Base-by-base conservation (phyloP, 2,888 invertebrate genomes). In the Orchestes rusci region DNA sequence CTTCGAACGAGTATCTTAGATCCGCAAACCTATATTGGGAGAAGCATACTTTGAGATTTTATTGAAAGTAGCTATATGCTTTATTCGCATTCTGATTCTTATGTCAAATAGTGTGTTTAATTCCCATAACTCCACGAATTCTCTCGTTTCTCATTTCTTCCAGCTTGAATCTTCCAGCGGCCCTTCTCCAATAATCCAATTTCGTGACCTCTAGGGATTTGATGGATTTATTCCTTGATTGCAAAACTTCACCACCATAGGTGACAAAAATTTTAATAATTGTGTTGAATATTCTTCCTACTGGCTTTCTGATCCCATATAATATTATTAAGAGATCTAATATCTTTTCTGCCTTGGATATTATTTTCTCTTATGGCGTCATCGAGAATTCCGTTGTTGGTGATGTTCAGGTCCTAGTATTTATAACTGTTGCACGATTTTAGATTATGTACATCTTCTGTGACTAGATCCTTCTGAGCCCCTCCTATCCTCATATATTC, bases 341-440 rank as follows among this genome's bases (percentile, higher is more conserved):
- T 16, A 35, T 15, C 35, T 35, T 35, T 35, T n/a, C 20, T 38
- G 10, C 20, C 30, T 12, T 31, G 38, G 3, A 38, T 16, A 38
- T 38, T 38, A 28, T n/a, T 38, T n/a, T 38, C 38, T 28, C 29
- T 38, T 4, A 38, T 38, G 5, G 38, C 38, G 10, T 38, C 38
- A 15, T 38, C 38, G 8, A 38, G 38, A 38, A 29, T 38, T 28
- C 38, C 38, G 23, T 38, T 16, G 4, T 31, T 33, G 3, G 38
- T 23, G 10, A 38, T 38, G 29, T 38, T 38, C n/a, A 38, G 5
- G 8, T 16, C 38, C 13, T 16, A 12, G 20, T 38, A 37, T 37
- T 23, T 16, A 10, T 37, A 37, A 5, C 8, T 27, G 16, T n/a
- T 37, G 27, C 37, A 37, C 8, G 37, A 16, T 16, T 4, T 16